phyloP scores from a whole-genome alignment of 2,888 invertebrate species.

The Meganola albula region DNA sequence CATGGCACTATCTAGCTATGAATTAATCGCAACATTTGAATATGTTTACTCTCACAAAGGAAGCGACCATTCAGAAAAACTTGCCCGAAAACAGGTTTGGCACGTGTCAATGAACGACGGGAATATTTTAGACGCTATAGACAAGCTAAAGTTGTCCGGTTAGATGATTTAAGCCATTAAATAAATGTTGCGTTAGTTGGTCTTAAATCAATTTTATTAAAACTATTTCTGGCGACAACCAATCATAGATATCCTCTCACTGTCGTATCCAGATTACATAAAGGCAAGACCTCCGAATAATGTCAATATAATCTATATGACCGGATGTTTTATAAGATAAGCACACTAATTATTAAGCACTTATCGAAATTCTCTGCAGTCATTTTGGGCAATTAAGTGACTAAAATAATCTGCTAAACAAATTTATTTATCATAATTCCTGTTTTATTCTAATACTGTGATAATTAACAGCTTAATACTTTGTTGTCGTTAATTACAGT shows the following conservation, averaged over 20 bases:
- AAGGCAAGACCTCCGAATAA: conserved; percentile 17
- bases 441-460: too few relatives aligned
- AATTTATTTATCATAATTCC: too few relatives aligned
- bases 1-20: conserved; percentile 72
- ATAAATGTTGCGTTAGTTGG: conserved; percentile 55
- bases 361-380: background rate
- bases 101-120: conserved; percentile 77
- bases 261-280: conserved; percentile 14
- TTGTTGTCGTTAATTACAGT: too few relatives aligned
- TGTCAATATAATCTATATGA: conserved; percentile 13
- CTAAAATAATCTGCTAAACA: too few relatives aligned
- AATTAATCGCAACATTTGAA: conserved; percentile 78
- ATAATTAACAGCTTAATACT: too few relatives aligned
- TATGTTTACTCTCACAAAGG: conserved; percentile 75
- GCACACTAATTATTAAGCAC: conserved; percentile 1
- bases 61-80: conserved; percentile 76
- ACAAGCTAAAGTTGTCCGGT: conserved; percentile 47
- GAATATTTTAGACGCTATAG: conserved; percentile 69
- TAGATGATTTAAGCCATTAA: conserved; percentile 68
- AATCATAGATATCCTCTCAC: conserved; percentile 17
- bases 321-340: conserved; percentile 7
- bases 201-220: conserved; percentile 46
- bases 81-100: conserved; percentile 71
- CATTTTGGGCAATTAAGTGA: too few relatives aligned
- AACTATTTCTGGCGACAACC: conserved; percentile 39